Evolutionary conservation across 2,888 invertebrate species (phyloP), one percentile per base, ranked within the genome.

Genomic region (Calameuta filiformis): DNA sequence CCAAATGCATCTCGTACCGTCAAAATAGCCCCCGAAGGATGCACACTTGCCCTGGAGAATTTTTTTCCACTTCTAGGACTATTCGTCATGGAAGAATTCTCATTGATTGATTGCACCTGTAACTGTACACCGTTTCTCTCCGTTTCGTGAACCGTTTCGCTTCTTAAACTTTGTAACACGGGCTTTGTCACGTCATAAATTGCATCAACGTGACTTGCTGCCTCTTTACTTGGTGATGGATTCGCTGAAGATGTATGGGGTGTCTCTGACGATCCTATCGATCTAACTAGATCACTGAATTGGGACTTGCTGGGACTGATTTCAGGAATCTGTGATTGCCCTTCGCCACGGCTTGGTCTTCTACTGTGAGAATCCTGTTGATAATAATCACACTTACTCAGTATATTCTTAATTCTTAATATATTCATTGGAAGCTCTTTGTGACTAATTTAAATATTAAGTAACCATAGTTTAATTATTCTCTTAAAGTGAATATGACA

Each of bases 1-100:
- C 91, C 91, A n/a, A 91, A 91, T 4, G 91, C 90, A 71, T 91
- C 91, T 33, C 89, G 87, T 1, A 87, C 87, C 23, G 86, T 82
- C 15, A 89, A 75, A 31, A 85, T 88, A 4, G 85, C 75, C n/a
- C 84, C 87, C 3, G 86, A 82, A 0, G 91, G 90, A 76, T 88
- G 88, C 31, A 91, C 83, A 75, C 88, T 88, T 37, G 87, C 81
- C 40, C 83, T 85, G 3, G 89, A 88, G 9, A 81, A 76, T 79
- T 82, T 87, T 69, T 84, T 88, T 31, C 80, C 75, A 4, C 76
- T 11, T 31, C 80, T 86, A 11, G 89, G 87, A 73, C 85, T 85
- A 4, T 75, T 85, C 12, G 85, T 78, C 37, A n/a, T 74, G 6
- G 74, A 35, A n/a, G 74, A 74, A 34, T 35, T 35, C 30, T 74